Evolutionary conservation across 37 sponge, comb jelly and placozoan species (phyloP), one percentile per base, ranked within the genome.

Genomic region (Trichoplax adhaerens): DNA sequence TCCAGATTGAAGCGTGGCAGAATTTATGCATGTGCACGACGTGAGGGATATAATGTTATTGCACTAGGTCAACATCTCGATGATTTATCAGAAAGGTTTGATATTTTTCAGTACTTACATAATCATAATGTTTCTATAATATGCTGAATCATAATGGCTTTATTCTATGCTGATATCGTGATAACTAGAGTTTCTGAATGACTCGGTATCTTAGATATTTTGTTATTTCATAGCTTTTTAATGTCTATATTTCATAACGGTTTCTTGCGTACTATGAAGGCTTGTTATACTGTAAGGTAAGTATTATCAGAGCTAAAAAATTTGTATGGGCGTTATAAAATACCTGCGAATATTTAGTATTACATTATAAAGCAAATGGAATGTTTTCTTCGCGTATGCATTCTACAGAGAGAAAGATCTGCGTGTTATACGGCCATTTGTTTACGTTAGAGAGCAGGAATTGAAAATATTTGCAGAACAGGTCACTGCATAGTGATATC

Each of bases 41-140:
- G 88, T 5, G 85, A 92, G 52, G 83, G 81, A 50, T 92, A 87
- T 80, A 92, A 92, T 63, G 94, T 92, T 4, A 68, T 92, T 47
- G 94, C 94, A 0, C 65, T 92, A 75, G 94, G 94, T 0, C 94
- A 92, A 69, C 94, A 92, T 58, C 77, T 92, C 62, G 94, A 92
- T 56, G 94, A 92, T 73, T 80, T 92, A 1, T 73, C 88, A 50
- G 94, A 92, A 83, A 92, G 74, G 56, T 7, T 46, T 7, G 73
- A 7, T 50, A 4, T 8, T 55, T 74, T 10, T 4, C 5, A 4
- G 6, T 69, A 7, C 50, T 49, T 75, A 29, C 29, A 29, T 29
- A 29, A 29, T 29, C 29, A 29, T 29, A 29, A 29, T 29, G 29
- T 29, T 29, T 29, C 29, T 29, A 29, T 29, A 29, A 29, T 29